A percentile compares a stretch with the other conserved stretches of the same genome.
These are phyloP conservation scores for Hestina assimilis DNA, from an alignment of 1,140 invertebrate species.

Conservation along the genomic window DNA sequence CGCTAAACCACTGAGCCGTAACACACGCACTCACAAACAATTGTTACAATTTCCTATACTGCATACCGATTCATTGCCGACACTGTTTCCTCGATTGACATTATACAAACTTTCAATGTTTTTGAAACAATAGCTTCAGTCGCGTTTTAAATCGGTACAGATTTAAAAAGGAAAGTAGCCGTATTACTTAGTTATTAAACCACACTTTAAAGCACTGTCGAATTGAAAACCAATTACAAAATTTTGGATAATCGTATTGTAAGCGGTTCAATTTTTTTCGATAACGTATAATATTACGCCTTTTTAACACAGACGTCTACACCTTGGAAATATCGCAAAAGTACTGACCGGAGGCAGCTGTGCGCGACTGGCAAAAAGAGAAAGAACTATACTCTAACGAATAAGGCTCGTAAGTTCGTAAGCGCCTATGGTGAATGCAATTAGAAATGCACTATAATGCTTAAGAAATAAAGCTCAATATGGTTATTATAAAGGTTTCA, in stretches of 20 bases:
- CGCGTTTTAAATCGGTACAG: conserved; percentile 28
- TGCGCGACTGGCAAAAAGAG: conserved; percentile 67
- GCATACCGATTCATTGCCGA: conserved; percentile 45
- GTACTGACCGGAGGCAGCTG: conserved; percentile 69
- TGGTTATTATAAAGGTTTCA: conserved; percentile 18
- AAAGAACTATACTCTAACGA: conserved; percentile 65
- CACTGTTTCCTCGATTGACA: conserved; percentile 47
- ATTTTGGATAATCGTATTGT: conserved; percentile 27
- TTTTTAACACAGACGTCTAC: conserved; percentile 35
- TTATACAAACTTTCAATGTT: conserved; percentile 56
- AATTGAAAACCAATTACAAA: conserved; percentile 14
- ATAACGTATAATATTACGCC: conserved; percentile 34
- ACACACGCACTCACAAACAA: conserved; percentile 58
- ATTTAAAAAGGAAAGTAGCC: conserved; percentile 21
- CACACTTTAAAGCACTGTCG: conserved; percentile 23
- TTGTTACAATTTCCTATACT: conserved; percentile 55
- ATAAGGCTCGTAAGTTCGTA: conserved; percentile 35
- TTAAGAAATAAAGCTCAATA: conserved; percentile 46
- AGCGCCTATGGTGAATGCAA: conserved; percentile 19
- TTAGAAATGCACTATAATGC: conserved; percentile 35
- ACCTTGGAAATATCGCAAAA: conserved; percentile 49
- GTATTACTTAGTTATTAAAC: conserved; percentile 7
- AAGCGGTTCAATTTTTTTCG: conserved; percentile 45
- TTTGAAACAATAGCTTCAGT: conserved; percentile 51
- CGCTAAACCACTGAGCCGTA: conserved; percentile 58